phyloP scores from a whole-genome alignment of 2,888 invertebrate genomes.

The Rotaria sp. region DNA sequence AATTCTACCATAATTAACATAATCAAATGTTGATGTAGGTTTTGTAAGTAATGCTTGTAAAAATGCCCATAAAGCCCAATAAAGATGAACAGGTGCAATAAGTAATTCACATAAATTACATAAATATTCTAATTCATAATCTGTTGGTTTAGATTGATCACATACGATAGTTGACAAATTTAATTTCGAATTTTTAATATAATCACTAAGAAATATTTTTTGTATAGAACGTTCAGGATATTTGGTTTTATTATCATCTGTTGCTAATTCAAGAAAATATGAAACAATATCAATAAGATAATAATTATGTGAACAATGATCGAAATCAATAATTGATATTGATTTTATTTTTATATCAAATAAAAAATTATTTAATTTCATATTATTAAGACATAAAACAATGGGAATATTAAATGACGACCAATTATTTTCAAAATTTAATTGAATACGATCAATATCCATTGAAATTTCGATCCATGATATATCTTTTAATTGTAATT shows the following conservation, averaged over 20 bases:
- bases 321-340: background rate
- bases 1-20: background rate
- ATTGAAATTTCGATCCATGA: too few species aligned
- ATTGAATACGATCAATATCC: too few species aligned
- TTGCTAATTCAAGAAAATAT: background rate
- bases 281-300: background rate
- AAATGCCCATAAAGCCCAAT: slow-evolving; percentile 12
- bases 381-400: too few species aligned
- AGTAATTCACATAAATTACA: background rate
- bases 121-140: background rate
- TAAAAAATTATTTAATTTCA: background rate
- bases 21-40: background rate
- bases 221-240: background rate
- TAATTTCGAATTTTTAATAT: background rate
- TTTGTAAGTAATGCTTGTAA: background rate
- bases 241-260: background rate
- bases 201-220: background rate
- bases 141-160: too few species aligned
- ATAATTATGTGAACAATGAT: background rate
- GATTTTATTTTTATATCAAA: background rate
- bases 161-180: too few species aligned
- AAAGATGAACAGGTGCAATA: background rate
- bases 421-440: too few species aligned
- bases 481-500: too few species aligned
- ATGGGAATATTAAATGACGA: too few species aligned